Evolutionary conservation across 1,140 invertebrate genomes (phyloP).

Genomic region (Papilio polytes): DNA sequence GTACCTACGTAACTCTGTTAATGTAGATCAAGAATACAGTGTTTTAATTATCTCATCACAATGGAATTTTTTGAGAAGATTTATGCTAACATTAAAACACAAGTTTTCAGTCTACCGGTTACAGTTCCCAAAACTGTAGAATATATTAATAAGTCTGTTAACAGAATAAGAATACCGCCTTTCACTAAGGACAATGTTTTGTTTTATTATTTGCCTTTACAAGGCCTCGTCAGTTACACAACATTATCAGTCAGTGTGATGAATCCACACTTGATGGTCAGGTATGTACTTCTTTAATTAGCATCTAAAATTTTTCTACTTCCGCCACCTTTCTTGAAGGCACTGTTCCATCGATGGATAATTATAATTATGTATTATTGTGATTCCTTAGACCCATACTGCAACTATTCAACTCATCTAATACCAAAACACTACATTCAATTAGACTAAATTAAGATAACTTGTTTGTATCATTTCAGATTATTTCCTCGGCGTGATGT

Average conservation of each 20-base stretch:
- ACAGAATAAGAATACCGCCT: slow-evolving; percentile 72
- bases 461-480: slow-evolving; percentile 59
- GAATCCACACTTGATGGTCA: slow-evolving; percentile 80
- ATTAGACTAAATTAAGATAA: not conserved
- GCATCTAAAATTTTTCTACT: slow-evolving; percentile 19
- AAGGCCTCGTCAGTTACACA: slow-evolving; percentile 81
- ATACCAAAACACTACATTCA: not conserved
- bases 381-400: not conserved
- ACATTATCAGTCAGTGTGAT: slow-evolving; percentile 81
- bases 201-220: slow-evolving; percentile 80
- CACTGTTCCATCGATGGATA: not conserved
- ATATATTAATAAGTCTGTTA: slow-evolving; percentile 70
- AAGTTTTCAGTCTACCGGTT: slow-evolving; percentile 61
- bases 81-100: slow-evolving; percentile 61
- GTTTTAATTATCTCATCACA: slow-evolving; percentile 43
- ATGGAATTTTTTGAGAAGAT: slow-evolving; percentile 77
- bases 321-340: not conserved
- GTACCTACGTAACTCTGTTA: slow-evolving; percentile 27
- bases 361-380: not conserved
- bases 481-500: slow-evolving; percentile 78
- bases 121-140: slow-evolving; percentile 67
- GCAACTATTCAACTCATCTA: not conserved
- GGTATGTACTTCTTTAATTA: slow-evolving; percentile 56
- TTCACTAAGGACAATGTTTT: slow-evolving; percentile 79
- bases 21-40: slow-evolving; percentile 37